A percentile compares a stretch with the other conserved stretches of the same genome.
phyloP scores from a whole-genome alignment of 2,888 invertebrate species.

The Leptopterna dolabrata region DNA sequence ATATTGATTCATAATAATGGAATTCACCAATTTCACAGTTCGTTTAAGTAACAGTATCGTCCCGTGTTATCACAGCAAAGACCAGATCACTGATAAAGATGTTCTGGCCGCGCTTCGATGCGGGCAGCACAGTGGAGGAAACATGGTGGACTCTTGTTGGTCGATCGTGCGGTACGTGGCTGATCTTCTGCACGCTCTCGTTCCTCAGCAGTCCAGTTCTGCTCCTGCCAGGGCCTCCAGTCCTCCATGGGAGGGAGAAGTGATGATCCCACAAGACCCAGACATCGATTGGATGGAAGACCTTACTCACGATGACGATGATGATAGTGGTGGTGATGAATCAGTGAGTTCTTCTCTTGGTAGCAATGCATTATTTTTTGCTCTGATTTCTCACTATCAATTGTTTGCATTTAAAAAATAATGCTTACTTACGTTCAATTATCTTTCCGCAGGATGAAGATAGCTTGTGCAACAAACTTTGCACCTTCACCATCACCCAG shows the following conservation, averaged over 20 bases:
- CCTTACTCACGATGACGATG: slow-evolving; percentile 80
- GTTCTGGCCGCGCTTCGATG: slow-evolving; percentile 46
- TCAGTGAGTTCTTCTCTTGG: slow-evolving; percentile 70
- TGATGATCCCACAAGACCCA: slow-evolving; percentile 71
- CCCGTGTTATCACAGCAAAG: slow-evolving; percentile 35
- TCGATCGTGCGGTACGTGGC: slow-evolving; percentile 87
- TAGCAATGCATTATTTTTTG: not conserved
- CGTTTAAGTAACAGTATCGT: not conserved
- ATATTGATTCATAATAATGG: not conserved
- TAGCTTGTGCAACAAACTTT: slow-evolving; percentile 88
- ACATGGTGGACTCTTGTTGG: slow-evolving; percentile 81
- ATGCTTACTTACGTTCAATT: not conserved
- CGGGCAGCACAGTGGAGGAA: slow-evolving; percentile 59
- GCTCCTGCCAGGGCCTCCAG: slow-evolving; percentile 70
- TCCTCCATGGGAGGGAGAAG: slow-evolving; percentile 85
- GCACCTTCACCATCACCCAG: slow-evolving; percentile 96
- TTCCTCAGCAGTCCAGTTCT: slow-evolving; percentile 65
- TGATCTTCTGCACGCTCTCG: slow-evolving; percentile 76
- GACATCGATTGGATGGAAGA: slow-evolving; percentile 91
- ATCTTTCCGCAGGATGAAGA: slow-evolving; percentile 78
- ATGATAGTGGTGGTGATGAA: slow-evolving; percentile 92
- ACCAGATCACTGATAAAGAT: slow-evolving; percentile 57
- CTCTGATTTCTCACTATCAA: too few relatives aligned
- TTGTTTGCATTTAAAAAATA: too few relatives aligned
- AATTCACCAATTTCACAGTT: not conserved